A percentile compares a stretch with the other conserved stretches of the same genome.
Conservation (phyloP, 53 echinoderm and acorn worm species). For the Actinopyga echinites region DNA sequence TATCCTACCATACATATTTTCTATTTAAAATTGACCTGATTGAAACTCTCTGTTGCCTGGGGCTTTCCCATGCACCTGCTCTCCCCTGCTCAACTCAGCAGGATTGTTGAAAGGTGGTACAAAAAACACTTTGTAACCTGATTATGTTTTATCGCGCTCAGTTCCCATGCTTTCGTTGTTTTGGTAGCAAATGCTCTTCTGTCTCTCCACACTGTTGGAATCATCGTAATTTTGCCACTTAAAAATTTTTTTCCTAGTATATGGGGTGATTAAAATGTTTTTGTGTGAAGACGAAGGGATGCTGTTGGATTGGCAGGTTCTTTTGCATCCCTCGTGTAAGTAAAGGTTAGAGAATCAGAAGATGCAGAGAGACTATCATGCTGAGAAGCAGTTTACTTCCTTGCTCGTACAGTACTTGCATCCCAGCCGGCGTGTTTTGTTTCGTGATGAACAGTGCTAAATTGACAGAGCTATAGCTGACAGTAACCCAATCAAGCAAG, state of each 20-base stretch:
- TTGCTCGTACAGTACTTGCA: slow-evolving; percentile 1
- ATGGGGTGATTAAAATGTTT: slow-evolving; percentile 32
- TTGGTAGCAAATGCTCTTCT: not conserved
- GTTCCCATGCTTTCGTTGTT: not conserved
- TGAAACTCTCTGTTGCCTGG: not conserved
- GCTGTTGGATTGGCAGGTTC: slow-evolving; percentile 2
- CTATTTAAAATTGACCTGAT: not conserved
- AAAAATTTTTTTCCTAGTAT: not conserved
- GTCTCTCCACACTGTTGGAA: too few species aligned
- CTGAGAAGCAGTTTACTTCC: slow-evolving; percentile 7
- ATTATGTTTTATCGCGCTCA: slow-evolving; percentile 1
- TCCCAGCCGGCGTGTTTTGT: not conserved
- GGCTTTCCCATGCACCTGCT: slow-evolving; percentile 25
- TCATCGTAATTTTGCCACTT: not conserved
- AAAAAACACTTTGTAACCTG: slow-evolving; percentile 19
- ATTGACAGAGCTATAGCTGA: not conserved
- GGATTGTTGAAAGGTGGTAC: slow-evolving; percentile 31
- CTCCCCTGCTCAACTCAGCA: slow-evolving; percentile 20
- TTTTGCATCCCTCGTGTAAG: not conserved
- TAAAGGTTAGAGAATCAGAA: not conserved
- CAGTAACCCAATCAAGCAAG: slow-evolving; percentile 16
- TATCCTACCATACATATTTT: too few species aligned
- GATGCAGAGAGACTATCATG: slow-evolving; percentile 11
- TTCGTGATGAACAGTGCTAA: not conserved
- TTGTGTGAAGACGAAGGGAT: not conserved